A percentile compares a stretch with the other conserved stretches of the same genome.
Conservation (phyloP, 2,113 vertebrate genomes). For the Oryzias celebensis region DNA sequence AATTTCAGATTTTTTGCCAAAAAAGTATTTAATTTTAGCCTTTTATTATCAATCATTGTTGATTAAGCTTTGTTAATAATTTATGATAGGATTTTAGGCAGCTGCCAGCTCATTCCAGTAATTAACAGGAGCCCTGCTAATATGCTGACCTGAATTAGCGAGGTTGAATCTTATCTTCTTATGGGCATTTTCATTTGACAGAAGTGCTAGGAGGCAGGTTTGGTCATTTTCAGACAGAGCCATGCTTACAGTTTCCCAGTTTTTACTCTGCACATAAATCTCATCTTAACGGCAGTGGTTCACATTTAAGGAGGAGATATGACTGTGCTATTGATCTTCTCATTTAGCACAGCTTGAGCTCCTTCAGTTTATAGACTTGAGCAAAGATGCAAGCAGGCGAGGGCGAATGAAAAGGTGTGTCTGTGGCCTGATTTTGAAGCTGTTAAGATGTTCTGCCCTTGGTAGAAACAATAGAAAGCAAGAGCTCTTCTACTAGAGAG, state of each 20-base stretch:
- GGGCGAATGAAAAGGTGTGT: slow-evolving; percentile 9
- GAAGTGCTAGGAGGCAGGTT: background rate
- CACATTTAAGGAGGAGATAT: slow-evolving; percentile 9
- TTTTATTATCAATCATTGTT: background rate
- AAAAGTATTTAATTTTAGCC: background rate
- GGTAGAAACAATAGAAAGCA: slow-evolving; percentile 13
- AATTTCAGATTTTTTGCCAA: background rate
- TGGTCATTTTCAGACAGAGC: background rate
- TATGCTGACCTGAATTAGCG: slow-evolving; percentile 2
- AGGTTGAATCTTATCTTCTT: slow-evolving; percentile 1
- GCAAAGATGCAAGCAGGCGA: slow-evolving; percentile 1
- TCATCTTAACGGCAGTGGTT: slow-evolving; percentile 10
- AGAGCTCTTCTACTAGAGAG: slow-evolving; percentile 7
- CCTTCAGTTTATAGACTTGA: background rate
- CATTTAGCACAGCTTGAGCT: slow-evolving; percentile 2
- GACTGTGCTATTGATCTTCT: slow-evolving; percentile 13
- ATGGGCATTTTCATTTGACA: slow-evolving; percentile 3
- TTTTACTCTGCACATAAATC: slow-evolving; percentile 11
- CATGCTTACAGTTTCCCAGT: background rate
- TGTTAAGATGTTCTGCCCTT: slow-evolving; percentile 13
- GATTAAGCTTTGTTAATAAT: slow-evolving; percentile 1
- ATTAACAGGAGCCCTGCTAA: slow-evolving; percentile 6
- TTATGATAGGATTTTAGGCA: slow-evolving; percentile 5
- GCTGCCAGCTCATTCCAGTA: slow-evolving; percentile 11
- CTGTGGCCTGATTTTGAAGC: slow-evolving; percentile 33